These are phyloP conservation scores for Drosophila ironensis DNA, from an alignment of 1,140 invertebrate species.

Conservation along the genomic window DNA sequence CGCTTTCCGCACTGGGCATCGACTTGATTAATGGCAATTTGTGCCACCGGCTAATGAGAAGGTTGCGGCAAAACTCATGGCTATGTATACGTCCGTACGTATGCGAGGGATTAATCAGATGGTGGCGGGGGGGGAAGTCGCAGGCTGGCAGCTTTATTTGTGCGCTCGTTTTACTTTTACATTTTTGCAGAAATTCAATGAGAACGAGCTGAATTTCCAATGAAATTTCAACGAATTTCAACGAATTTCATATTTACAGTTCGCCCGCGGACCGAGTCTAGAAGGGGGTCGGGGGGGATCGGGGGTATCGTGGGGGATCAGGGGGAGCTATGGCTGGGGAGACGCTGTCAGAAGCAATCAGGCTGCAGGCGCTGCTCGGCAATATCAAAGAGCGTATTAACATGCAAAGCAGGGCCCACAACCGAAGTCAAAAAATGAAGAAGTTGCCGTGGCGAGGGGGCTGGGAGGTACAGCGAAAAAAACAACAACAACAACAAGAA, in stretches of 20 bases:
- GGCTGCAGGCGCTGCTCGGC: slow-evolving; percentile 70
- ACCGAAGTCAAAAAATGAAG: slow-evolving; percentile 35
- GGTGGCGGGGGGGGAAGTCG: not conserved
- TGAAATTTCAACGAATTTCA: slow-evolving; percentile 47
- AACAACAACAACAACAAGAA: slow-evolving; percentile 1
- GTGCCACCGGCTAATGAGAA: slow-evolving; percentile 38
- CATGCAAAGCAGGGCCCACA: slow-evolving; percentile 72
- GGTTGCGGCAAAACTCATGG: not conserved
- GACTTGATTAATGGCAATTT: slow-evolving; percentile 53
- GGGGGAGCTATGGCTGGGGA: not conserved
- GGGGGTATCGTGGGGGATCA: not conserved
- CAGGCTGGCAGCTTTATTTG: slow-evolving; percentile 31
- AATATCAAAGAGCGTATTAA: slow-evolving; percentile 80
- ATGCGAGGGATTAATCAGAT: too few species aligned
- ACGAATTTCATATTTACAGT: slow-evolving; percentile 55
- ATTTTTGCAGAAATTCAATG: slow-evolving; percentile 38
- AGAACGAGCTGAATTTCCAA: slow-evolving; percentile 40
- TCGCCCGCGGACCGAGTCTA: not conserved
- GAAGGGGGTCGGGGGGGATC: not conserved
- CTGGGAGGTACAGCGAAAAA: not conserved
- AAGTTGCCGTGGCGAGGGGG: not conserved
- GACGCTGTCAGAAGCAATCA: slow-evolving; percentile 71
- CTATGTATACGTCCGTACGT: not conserved
- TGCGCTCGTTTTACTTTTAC: not conserved
- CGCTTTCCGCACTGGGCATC: not conserved